Evolutionary conservation across 2,797 vertebrate species (phyloP), one percentile per base, ranked within the genome.

Genomic region (Fratercula arctica): DNA sequence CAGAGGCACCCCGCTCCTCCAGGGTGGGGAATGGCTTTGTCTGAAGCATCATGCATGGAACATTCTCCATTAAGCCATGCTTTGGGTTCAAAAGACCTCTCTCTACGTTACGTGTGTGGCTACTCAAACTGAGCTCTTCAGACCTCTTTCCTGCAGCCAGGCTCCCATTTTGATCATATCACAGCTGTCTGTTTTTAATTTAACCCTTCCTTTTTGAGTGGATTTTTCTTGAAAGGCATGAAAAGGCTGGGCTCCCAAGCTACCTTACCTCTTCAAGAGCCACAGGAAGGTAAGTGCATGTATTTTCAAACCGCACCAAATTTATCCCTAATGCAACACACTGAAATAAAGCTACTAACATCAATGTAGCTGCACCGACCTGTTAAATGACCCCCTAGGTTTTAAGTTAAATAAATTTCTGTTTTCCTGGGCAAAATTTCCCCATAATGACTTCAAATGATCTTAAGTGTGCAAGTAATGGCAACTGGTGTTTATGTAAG

Each of bases 201-300:
- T 95, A 93, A 96, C 90, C 86, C 93, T 93, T 96, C 84, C 90
- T 94, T 95, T 94, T 95, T 72, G 93, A 96, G 93, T 96, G 92
- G 88, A 79, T 93, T 72, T 80, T 46, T 89, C 93, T 90, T 94
- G 93, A 97, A 95, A 96, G 70, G 77, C 94, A 94, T 90, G 90
- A 96, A 96, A 93, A 93, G 73, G 77, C 87, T 31, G n/a, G 43
- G 82, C 70, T 94, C 51, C 90, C 15, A 25, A 76, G 90, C 86
- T 93, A 6, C 94, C 90, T 93, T 35, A 68, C 53, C 93, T 93
- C 93, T 24, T 93, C 94, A 82, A 94, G 87, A 91, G 93, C 48
- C 73, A 28, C 3, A 4, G 85, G 51, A 60, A 96, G 93, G 94
- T 87, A 95, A 94, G 95, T 92, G 95, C 84, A 20, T 63, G 80